Evolutionary conservation across 1,140 invertebrate genomes (phyloP), one percentile per base, ranked within the genome.

Genomic region (Wiebesia pumilae): DNA sequence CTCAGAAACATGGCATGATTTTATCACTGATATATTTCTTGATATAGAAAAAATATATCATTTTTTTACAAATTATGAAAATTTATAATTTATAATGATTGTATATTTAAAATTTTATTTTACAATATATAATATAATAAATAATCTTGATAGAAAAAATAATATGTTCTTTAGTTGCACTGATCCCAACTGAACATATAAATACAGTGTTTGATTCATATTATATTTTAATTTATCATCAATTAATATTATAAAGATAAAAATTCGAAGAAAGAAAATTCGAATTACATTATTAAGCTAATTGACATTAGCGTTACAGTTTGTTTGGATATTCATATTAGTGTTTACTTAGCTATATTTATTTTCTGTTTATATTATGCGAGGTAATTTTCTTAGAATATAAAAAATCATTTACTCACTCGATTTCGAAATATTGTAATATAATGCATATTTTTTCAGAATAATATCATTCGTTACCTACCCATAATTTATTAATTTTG

Each of bases 31-130:
- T 3, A 58, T 62, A 16, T 35, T 24, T 83, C 38, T 51, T 35
- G 21, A 19, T 75, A 58, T 24, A 58, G 47, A 83, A 83, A 83
- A 75, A 58, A 75, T 83, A 58, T 51, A 58, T 81, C 1, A 43
- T 30, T 30, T 69, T 40, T 82, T 82, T 69, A 82, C 80, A 69
- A 75, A 33, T 62, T 84, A 77, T 77, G 43, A 84, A 84, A 75
- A 84, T 58, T 47, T 62, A 84, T 35, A 77, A 73, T 24, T 62
- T 62, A 62, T 75, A 58, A 54, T 83, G 27, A 51, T 71, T 83
- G 6, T 71, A 71, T 33, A 19, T 75, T 75, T 40, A 35, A 75
- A 75, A 73, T 62, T 81, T 75, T 83, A 38, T 83, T 33, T 24
- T 58, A 58, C 30, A 75, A 83, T 73, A 51, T 51, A 69, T 30